A percentile compares a stretch with the other conserved stretches of the same genome.
Evolutionary conservation across 2,113 vertebrate species (phyloP).

Genomic region (Sterna hirundo): DNA sequence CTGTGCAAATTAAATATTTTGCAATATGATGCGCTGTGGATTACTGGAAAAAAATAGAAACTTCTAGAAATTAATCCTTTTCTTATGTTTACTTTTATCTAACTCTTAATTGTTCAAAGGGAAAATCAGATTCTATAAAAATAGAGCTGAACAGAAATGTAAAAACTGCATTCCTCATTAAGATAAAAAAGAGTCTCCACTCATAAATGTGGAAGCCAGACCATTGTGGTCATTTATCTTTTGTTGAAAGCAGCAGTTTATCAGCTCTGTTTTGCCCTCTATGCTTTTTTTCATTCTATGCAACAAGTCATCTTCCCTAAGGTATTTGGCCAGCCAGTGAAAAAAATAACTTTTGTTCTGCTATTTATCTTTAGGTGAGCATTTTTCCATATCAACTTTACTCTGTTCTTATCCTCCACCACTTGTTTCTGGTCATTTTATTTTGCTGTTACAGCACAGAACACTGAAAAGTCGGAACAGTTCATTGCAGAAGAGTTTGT

Average conservation of each 20-base stretch:
- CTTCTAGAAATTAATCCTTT: background rate
- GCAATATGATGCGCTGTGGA: background rate
- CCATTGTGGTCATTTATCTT: conserved; percentile 46
- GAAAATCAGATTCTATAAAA: conserved; percentile 12
- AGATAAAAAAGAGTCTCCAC: conserved; percentile 37
- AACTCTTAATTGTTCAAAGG: background rate
- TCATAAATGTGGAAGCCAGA: conserved; percentile 35
- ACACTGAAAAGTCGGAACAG: background rate
- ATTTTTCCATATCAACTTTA: conserved; percentile 21
- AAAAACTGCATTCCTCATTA: conserved; percentile 26
- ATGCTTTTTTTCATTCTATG: background rate
- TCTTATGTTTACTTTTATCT: background rate
- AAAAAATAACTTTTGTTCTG: conserved; percentile 40
- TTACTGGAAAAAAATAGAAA: background rate
- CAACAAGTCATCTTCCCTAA: conserved; percentile 32
- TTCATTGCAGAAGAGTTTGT: background rate
- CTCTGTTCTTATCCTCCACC: conserved; percentile 10
- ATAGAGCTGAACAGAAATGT: conserved; percentile 16
- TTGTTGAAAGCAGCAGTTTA: conserved; percentile 60
- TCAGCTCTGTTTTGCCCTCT: conserved; percentile 42
- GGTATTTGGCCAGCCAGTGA: conserved; percentile 21
- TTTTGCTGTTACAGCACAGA: background rate
- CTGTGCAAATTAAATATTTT: background rate
- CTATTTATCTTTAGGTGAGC: conserved; percentile 47
- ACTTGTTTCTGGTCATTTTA: conserved; percentile 12